These are phyloP conservation scores for Heteromurus nitidus DNA, from an alignment of 2,888 invertebrate species.

Conservation along the genomic window DNA sequence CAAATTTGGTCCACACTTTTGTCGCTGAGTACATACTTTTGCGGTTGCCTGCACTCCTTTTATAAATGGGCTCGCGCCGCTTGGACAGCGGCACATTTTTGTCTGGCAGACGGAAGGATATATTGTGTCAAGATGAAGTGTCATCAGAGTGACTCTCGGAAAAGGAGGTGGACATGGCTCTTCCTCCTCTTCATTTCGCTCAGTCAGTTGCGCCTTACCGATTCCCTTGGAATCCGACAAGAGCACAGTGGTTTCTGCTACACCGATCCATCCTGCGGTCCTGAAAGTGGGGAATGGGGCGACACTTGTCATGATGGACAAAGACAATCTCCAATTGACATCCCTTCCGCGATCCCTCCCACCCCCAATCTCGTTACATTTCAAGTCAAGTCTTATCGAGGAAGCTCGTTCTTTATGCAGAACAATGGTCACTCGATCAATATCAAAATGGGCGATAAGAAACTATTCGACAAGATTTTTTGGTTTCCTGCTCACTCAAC, in stretches of 20 bases:
- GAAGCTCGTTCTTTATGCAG: not conserved
- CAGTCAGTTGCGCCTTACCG: no score
- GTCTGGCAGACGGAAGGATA: no score
- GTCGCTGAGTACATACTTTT: no score
- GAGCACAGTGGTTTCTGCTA: not conserved
- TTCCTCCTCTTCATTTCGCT: no score
- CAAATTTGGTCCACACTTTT: no score
- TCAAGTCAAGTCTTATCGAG: not conserved
- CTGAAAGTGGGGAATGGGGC: not conserved
- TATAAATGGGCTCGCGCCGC: no score
- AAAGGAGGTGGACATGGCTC: no score
- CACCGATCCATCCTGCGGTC: not conserved
- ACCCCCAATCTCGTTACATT: not conserved
- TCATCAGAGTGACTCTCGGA: no score
- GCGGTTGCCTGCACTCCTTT: no score
- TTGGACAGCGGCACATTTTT: no score
- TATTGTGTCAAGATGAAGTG: no score
- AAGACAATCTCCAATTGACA: not conserved
- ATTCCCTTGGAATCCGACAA: not conserved
- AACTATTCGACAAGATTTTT: not conserved
- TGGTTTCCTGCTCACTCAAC: constrained; percentile 8
- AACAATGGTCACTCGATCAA: constrained; percentile 5
- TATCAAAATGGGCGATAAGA: not conserved
- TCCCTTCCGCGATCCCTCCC: not conserved
- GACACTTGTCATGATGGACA: not conserved